Evolutionary conservation across 1,140 invertebrate species (phyloP), one percentile per base, ranked within the genome.

Genomic region (Micrasema longulum): DNA sequence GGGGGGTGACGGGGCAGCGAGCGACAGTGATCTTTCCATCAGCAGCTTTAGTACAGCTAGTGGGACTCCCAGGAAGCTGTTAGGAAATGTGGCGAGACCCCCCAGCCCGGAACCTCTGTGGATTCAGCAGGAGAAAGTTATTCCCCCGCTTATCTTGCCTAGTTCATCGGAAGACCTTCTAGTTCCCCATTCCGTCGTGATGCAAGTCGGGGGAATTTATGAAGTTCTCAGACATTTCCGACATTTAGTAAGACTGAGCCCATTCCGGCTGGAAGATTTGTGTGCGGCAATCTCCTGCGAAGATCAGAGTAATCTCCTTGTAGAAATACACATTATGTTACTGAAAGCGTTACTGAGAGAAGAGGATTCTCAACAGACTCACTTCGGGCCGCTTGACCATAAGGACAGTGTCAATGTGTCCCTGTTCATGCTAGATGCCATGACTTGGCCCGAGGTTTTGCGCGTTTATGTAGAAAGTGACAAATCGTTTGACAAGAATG

Each of bases 381-480:
- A 95, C 80, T 98, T 97, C 87, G 97, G 97, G 53, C 95, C 97
- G 11, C 82, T 96, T 62, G 97, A 99, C 85, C 92, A 96, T 78
- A 98, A 98, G 86, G 97, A 99, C 82, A 97, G 95, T 81, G 92
- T 98, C 0, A 98, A 99, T 82, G 91, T 97, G 62, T 90, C 92
- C 73, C 85, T 98, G 16, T 98, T 93, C 86, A 90, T 97, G 79
- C 90, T 97, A 72, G 97, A 99, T 87, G 86, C 91, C 47, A 91
- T 98, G 83, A 97, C 97, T 41, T 99, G 97, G 96, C 93, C 97
- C 50, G 96, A 98, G 86, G 89, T 93, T 50, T 82, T 98, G 60
- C 86, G 94, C 76, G 88, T 91, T 31, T 99, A 97, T 85, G 89
- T 98, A 10, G 94, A 95, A 81, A 94, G 93, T 86, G 94, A 96